These are phyloP conservation scores for Diplosoma virens DNA, from an alignment of 23 tunicate species.

Conservation along the genomic window DNA sequence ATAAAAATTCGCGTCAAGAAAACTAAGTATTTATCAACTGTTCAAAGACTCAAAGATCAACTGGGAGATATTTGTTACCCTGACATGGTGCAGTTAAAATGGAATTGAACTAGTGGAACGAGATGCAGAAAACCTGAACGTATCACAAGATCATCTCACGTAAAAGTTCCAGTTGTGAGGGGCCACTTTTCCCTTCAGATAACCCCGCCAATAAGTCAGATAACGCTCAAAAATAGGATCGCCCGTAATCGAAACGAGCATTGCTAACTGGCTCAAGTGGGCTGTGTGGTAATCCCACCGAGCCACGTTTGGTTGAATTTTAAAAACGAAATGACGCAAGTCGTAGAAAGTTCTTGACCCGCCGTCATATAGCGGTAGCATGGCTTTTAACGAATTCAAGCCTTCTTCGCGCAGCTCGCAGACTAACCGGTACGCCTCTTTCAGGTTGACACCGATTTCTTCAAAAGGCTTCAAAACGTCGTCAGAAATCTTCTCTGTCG, in stretches of 20 bases:
- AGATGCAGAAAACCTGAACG: no score
- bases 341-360: slow-evolving; percentile 91
- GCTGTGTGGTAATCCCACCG: slow-evolving; percentile 98
- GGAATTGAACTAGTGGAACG: no score
- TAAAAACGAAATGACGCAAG: slow-evolving; percentile 67
- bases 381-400: slow-evolving; percentile 64
- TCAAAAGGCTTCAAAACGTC: not conserved
- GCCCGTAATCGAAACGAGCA: slow-evolving; percentile 49
- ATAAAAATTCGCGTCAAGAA: no score
- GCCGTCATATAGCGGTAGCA: slow-evolving; percentile 93
- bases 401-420: slow-evolving; percentile 68
- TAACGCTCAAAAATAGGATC: slow-evolving; percentile 74
- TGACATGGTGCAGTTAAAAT: no score
- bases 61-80: no score
- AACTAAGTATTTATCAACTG: no score
- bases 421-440: slow-evolving; percentile 26
- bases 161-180: slow-evolving; percentile 83
- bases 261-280: slow-evolving; percentile 81
- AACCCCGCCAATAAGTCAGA: slow-evolving; percentile 64
- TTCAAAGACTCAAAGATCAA: no score
- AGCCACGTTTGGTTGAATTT: slow-evolving; percentile 85
- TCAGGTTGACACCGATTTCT: not conserved
- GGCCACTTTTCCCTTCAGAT: slow-evolving; percentile 67
- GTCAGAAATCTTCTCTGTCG: not conserved
- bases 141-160: no score